These are phyloP conservation scores for Ormyrus nitidulus DNA, from an alignment of 2,888 invertebrate genomes.

Conservation along the genomic window DNA sequence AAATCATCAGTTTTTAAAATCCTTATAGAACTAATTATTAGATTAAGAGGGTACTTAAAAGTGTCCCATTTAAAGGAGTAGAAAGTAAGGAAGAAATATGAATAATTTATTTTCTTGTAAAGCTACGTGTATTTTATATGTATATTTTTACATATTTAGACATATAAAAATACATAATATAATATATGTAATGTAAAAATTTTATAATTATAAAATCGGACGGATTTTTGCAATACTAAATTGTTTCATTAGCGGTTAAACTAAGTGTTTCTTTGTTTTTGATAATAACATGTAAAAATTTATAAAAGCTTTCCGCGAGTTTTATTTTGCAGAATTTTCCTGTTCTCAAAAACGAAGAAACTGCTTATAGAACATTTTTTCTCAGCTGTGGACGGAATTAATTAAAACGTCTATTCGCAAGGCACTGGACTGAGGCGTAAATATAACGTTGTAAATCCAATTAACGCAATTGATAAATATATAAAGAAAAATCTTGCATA, in stretches of 20 bases:
- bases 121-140: slow-evolving; percentile 10
- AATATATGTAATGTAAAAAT: slow-evolving; percentile 30
- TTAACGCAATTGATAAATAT: neutral
- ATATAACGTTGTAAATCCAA: neutral
- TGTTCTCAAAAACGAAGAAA: slow-evolving; percentile 11
- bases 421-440: neutral
- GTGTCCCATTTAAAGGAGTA: no score
- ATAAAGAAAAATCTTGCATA: neutral
- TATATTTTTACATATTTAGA: neutral
- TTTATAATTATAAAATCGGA: slow-evolving; percentile 44
- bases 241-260: neutral
- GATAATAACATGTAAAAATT: neutral
- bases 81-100: no score
- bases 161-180: neutral
- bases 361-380: slow-evolving; percentile 13
- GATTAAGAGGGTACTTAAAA: no score
- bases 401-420: slow-evolving; percentile 7
- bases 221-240: slow-evolving; percentile 28
- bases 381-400: slow-evolving; percentile 25
- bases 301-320: no score
- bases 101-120: slow-evolving; percentile 29
- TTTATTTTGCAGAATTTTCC: neutral
- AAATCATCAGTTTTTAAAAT: no score
- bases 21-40: no score
- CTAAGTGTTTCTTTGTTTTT: no score